A percentile compares a stretch with the other conserved stretches of the same genome.
Evolutionary conservation across 2,113 vertebrate genomes (phyloP).

Genomic region (Eulemur macaco): DNA sequence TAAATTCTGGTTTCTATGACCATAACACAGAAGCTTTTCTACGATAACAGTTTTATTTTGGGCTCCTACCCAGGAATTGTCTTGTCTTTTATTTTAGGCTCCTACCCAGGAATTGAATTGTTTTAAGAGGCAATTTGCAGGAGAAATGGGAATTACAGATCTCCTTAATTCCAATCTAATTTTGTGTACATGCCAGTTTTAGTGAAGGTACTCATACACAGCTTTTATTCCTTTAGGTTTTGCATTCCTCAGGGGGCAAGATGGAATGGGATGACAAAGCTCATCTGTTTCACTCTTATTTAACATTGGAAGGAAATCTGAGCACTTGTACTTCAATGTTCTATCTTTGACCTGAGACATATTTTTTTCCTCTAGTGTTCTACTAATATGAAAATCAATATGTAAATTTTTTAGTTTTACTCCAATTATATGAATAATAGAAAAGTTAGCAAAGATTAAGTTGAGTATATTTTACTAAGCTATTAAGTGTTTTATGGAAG

Average conservation of each 20-base stretch:
- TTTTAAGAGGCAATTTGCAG: constrained; percentile 35
- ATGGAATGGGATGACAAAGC: neutral
- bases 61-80: neutral
- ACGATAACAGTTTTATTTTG: constrained; percentile 55
- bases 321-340: neutral
- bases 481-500: neutral
- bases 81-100: constrained; percentile 46
- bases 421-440: neutral
- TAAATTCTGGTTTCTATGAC: constrained; percentile 51
- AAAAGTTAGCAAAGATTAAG: constrained; percentile 38
- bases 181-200: neutral
- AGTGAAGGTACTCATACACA: neutral
- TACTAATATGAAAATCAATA: constrained; percentile 1
- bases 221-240: neutral
- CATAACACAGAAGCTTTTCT: constrained; percentile 35
- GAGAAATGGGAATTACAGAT: constrained; percentile 6
- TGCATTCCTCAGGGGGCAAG: neutral
- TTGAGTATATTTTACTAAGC: neutral
- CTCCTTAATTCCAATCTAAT: neutral
- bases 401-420: constrained; percentile 1
- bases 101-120: neutral
- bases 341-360: neutral
- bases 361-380: neutral
- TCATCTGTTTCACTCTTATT: neutral
- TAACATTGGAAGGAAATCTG: neutral